phyloP scores from a whole-genome alignment of 2,113 vertebrate genomes.

The Ahaetulla prasina region DNA sequence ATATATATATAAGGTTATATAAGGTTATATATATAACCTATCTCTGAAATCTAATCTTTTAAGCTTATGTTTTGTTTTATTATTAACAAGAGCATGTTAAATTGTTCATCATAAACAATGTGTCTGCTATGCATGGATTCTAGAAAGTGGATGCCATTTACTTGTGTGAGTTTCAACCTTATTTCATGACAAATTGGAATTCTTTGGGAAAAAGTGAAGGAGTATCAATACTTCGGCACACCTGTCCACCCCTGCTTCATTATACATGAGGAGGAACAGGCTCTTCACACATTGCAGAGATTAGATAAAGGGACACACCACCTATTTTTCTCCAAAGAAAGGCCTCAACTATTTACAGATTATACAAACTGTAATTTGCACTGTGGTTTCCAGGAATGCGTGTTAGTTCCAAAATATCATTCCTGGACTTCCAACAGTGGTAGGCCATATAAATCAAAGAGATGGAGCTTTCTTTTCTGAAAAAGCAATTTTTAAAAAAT shows the following conservation, averaged over 20 bases:
- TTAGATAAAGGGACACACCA: not conserved
- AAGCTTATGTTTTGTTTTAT: not conserved
- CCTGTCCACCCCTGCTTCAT: not conserved
- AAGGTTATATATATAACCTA: no score
- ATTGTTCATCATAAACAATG: not conserved
- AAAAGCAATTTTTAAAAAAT: constrained; percentile 47
- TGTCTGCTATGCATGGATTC: not conserved
- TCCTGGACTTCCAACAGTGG: constrained; percentile 6
- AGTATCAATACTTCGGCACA: not conserved
- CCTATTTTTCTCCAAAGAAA: not conserved
- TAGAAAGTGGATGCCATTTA: not conserved
- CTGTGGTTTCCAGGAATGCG: not conserved
- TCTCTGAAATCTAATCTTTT: not conserved
- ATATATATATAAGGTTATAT: no score
- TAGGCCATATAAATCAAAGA: constrained; percentile 18
- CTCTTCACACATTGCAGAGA: not conserved
- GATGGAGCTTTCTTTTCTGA: constrained; percentile 14
- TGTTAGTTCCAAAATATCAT: not conserved
- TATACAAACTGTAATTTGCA: constrained; percentile 2
- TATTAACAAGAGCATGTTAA: not conserved
- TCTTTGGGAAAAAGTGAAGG: not conserved
- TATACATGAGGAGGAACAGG: not conserved
- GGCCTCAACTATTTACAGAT: not conserved
- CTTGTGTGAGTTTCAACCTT: not conserved
- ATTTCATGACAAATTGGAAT: not conserved